phyloP scores from a whole-genome alignment of 2,888 invertebrate species.

The Perizoma affinitatum region DNA sequence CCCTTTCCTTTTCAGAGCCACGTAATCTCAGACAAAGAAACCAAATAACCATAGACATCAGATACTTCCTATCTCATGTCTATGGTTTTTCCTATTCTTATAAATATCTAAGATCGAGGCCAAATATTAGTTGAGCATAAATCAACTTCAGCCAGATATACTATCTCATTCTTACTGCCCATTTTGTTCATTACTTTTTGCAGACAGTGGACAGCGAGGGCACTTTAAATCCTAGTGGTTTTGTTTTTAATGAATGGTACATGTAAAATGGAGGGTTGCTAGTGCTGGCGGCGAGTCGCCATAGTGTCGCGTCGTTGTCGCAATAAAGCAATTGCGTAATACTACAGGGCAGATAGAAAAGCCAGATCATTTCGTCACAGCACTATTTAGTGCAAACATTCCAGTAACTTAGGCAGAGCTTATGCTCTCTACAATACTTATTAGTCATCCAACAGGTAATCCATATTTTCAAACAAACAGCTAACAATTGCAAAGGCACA shows the following conservation, averaged over 20 bases:
- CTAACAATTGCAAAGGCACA: too few species aligned
- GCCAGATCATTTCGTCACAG: slow-evolving; percentile 34
- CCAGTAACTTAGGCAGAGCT: too few species aligned
- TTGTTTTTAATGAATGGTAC: slow-evolving; percentile 29
- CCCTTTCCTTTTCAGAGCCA: too few species aligned
- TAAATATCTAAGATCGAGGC: background rate
- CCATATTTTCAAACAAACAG: too few species aligned
- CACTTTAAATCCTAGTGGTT: slow-evolving; percentile 21
- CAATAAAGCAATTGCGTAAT: slow-evolving; percentile 63
- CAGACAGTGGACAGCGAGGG: slow-evolving; percentile 11
- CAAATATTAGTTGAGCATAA: background rate
- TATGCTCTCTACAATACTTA: too few species aligned
- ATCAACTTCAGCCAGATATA: slow-evolving; percentile 2
- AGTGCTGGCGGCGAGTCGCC: slow-evolving; percentile 40
- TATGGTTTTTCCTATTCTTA: too few species aligned
- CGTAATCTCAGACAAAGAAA: too few species aligned
- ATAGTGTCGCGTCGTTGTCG: slow-evolving; percentile 53
- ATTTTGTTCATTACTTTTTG: slow-evolving; percentile 9
- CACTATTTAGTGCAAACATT: too few species aligned
- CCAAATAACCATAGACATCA: too few species aligned
- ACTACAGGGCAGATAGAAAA: slow-evolving; percentile 36
- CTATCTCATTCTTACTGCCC: slow-evolving; percentile 3
- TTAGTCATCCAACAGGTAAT: too few species aligned
- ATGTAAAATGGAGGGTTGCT: slow-evolving; percentile 32
- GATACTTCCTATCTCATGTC: too few species aligned